A percentile compares a stretch with the other conserved stretches of the same genome.
Evolutionary conservation across 2,797 vertebrate species (phyloP).

Genomic region (Carapus acus): DNA sequence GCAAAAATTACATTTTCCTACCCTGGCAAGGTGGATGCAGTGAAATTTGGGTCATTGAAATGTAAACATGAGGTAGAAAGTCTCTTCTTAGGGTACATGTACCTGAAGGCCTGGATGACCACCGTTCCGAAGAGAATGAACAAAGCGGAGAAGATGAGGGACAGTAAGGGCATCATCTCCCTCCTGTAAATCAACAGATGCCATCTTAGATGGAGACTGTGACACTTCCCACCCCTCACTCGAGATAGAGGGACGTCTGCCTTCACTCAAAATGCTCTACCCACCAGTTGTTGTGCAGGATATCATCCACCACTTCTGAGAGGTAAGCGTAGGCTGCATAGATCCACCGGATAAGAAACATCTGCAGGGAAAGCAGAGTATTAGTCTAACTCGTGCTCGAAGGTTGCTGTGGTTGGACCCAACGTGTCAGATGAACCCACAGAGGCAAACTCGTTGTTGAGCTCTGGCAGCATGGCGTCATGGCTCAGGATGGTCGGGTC

Average conservation of each 20-base stretch:
- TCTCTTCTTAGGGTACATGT: slow-evolving; percentile 8
- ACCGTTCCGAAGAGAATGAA: slow-evolving; percentile 98
- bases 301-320: slow-evolving; percentile 81
- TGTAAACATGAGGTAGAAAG: background rate
- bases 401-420: background rate
- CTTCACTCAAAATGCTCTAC: slow-evolving; percentile 3
- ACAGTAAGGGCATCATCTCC: slow-evolving; percentile 97
- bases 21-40: slow-evolving; percentile 1
- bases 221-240: too few relatives aligned
- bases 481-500: slow-evolving; percentile 82
- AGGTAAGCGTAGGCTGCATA: slow-evolving; percentile 79
- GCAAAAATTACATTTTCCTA: background rate
- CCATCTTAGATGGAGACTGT: too few relatives aligned
- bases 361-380: slow-evolving; percentile 58
- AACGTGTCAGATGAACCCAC: slow-evolving; percentile 63
- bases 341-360: slow-evolving; percentile 90
- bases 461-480: slow-evolving; percentile 80
- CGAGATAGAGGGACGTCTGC: background rate
- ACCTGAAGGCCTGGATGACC: slow-evolving; percentile 96
- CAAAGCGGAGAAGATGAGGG: slow-evolving; percentile 91
- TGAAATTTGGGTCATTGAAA: background rate
- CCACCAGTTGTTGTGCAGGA: slow-evolving; percentile 94
- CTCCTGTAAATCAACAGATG: slow-evolving; percentile 80
- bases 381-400: slow-evolving; percentile 1
- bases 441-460: slow-evolving; percentile 90